Evolutionary conservation across 2,888 invertebrate genomes (phyloP).

Genomic region (Ernsta delagoae): DNA sequence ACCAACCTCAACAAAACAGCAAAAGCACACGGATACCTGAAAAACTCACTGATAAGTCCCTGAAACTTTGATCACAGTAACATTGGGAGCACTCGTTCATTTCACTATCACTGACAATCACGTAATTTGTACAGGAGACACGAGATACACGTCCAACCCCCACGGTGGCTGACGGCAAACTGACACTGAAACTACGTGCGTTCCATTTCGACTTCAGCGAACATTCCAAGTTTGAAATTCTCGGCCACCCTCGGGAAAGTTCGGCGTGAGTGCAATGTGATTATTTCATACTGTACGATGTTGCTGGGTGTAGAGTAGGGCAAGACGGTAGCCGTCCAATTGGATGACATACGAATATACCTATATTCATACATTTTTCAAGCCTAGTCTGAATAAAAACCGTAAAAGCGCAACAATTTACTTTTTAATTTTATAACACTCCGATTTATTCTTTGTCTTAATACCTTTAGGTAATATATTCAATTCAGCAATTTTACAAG

Average conservation of each 20-base stretch:
- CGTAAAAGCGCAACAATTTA: no score
- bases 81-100: constrained; percentile 54
- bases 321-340: neutral
- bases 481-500: no score
- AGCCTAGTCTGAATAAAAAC: no score
- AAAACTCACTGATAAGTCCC: constrained; percentile 47
- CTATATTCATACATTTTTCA: no score
- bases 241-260: constrained; percentile 55
- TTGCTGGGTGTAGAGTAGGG: neutral
- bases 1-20: constrained; percentile 25
- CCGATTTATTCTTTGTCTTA: no score
- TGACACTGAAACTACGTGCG: constrained; percentile 43
- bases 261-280: constrained; percentile 47
- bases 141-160: constrained; percentile 48
- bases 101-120: constrained; percentile 55
- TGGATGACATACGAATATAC: neutral
- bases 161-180: constrained; percentile 56
- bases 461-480: no score
- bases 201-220: constrained; percentile 48
- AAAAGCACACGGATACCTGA: constrained; percentile 11
- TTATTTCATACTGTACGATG: constrained; percentile 33
- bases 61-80: constrained; percentile 47
- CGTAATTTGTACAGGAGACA: constrained; percentile 38
- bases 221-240: constrained; percentile 52
- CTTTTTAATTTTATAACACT: no score